phyloP scores from a whole-genome alignment of 2,797 vertebrate species.

The Steatocranus sp. region DNA sequence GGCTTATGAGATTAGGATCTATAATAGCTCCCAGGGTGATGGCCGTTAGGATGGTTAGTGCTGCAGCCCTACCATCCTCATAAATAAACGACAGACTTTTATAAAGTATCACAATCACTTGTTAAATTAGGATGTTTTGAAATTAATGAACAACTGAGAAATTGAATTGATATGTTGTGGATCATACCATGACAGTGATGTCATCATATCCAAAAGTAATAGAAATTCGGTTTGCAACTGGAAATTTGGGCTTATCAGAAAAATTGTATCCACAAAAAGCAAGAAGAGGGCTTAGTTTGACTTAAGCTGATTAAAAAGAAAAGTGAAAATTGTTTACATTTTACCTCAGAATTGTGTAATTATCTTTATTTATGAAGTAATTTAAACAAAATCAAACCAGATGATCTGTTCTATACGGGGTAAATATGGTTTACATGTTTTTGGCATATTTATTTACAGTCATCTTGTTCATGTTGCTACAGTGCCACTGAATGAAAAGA shows the following conservation, averaged over 20 bases:
- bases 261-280: not conserved
- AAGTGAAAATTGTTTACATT: not conserved
- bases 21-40: not conserved
- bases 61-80: not conserved
- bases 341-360: not conserved
- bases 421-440: not conserved
- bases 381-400: not conserved
- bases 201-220: not conserved
- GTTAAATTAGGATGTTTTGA: not conserved
- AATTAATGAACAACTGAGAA: not conserved
- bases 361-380: not conserved
- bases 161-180: not conserved
- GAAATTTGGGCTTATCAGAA: not conserved
- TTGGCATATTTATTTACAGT: not conserved
- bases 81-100: not conserved
- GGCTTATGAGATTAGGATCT: slow-evolving; percentile 40
- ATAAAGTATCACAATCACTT: not conserved
- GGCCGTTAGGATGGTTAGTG: not conserved
- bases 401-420: not conserved
- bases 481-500: not conserved
- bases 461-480: not conserved
- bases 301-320: not conserved
- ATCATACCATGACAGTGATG: not conserved
- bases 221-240: not conserved
- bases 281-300: not conserved